phyloP scores from a whole-genome alignment of 2,113 vertebrate genomes.

The Sarotherodon lohbergeri region DNA sequence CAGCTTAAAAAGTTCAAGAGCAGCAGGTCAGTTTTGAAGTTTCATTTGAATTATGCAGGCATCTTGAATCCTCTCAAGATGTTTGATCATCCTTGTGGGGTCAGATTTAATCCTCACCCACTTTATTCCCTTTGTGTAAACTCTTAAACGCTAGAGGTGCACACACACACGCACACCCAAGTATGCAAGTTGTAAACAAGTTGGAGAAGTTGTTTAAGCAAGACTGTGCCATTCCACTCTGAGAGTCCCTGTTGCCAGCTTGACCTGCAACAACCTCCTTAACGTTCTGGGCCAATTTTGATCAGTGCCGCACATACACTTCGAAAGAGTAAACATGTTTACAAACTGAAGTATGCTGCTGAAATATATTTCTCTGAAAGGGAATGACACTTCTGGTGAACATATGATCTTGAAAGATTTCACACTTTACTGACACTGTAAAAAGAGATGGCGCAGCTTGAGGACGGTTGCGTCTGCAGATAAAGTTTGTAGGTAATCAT shows the following conservation, averaged over 20 bases:
- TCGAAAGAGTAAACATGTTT: constrained; percentile 48
- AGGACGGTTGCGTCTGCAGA: not conserved
- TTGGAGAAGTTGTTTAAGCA: constrained; percentile 29
- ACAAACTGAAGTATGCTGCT: not conserved
- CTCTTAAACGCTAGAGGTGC: not conserved
- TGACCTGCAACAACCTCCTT: constrained; percentile 19
- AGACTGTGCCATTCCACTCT: constrained; percentile 12
- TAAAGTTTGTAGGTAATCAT: constrained; percentile 25
- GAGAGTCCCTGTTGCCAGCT: constrained; percentile 8
- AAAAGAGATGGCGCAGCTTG: not conserved
- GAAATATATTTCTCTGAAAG: not conserved
- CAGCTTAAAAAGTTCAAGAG: not conserved
- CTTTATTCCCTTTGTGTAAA: not conserved
- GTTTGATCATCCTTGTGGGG: not conserved
- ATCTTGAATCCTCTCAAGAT: not conserved
- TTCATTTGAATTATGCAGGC: not conserved
- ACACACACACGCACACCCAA: not conserved
- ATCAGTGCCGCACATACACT: not conserved
- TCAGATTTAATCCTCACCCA: not conserved
- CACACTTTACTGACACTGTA: not conserved
- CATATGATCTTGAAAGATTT: not conserved
- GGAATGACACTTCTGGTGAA: not conserved
- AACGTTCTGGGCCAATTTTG: not conserved
- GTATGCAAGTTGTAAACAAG: constrained; percentile 17
- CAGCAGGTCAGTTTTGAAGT: not conserved